Base-by-base conservation (phyloP, 2,888 invertebrate species). In the Oscheius myriophilus region DNA sequence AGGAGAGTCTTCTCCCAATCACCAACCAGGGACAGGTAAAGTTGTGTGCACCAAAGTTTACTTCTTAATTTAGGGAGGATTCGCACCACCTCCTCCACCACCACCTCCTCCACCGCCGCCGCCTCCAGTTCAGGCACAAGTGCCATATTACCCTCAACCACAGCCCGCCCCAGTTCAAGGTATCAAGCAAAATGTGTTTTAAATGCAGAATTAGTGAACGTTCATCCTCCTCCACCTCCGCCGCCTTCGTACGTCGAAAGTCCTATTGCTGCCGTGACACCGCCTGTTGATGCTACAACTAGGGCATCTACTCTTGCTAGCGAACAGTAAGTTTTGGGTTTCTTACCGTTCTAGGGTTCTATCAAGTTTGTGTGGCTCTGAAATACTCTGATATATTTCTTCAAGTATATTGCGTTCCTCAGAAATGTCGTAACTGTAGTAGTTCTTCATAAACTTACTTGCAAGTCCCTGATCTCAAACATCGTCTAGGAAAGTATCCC, bases 291-390 rank as follows among this genome's bases (percentile, higher is more conserved):
- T 61, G 42, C 62, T 2, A 68, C 68, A 6, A 68, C 63, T 1
- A 53, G 43, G 45, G 63, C 68, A 18, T 63, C 72, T 0, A 78
- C 78, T 43, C 59, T 78, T n/a, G 67, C 78, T 0, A 75, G 75
- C 59, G 78, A 78, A 55, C 71, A 70, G 70, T 77, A 43, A 54
- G 62, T 21, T 39, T 26, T 16, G 2, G 6, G n/a, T 25, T 18
- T 2, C 3, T 53, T 18, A n/a, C n/a, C 21, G 14, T 43, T 9
- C 14, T 2, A 33, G 9, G 33, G 18, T 18, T 11, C 18, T 12
- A 7, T 18, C n/a, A n/a, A n/a, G 18, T 46, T 18, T 33, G 33
- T 33, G 33, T 6, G n/a, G n/a, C n/a, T n/a, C n/a, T n/a, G n/a
- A n/a, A n/a, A n/a, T n/a, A n/a, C n/a, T n/a, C n/a, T n/a, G n/a